Evolutionary conservation across 2,888 invertebrate genomes (phyloP), one percentile per base, ranked within the genome.

Genomic region (Erebia palarica): DNA sequence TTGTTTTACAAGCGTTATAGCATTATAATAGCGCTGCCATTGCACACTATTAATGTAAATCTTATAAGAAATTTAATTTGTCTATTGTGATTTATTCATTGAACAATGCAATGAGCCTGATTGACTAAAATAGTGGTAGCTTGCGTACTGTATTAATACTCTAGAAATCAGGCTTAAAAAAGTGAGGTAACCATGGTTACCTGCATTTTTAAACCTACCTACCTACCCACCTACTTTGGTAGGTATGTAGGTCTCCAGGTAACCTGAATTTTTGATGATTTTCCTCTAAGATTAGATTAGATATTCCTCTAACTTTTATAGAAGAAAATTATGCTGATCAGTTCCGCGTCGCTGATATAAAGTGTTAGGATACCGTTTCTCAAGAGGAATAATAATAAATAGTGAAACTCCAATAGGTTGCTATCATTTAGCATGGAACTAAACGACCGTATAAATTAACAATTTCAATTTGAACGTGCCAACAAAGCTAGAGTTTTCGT

Each of bases 31-130:
- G 84, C 84, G 86, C 85, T 83, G 83, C 86, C 81, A 89, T 91
- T 89, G 91, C 89, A 87, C 87, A 92, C 90, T 90, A 87, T 89
- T 92, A 91, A 92, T 91, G 92, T 89, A 84, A 92, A 92, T 92
- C 81, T 80, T 81, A 79, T 87, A 88, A 89, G 91, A 88, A 91
- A 91, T 91, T 92, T 90, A 91, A 92, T 92, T 92, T 88, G 87
- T 89, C 87, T 84, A 82, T 83, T 84, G 80, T 88, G 68, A 76
- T 75, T 80, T 87, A 90, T 90, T 88, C 88, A 86, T 83, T 81
- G 80, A 83, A 80, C 81, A 84, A 85, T 86, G 9, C 16, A n/a
- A 59, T 27, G 58, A n/a, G 27, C 3, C 27, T 58, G 9, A 18
- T 51, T 4, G 14, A 8, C 7, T 55, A 8, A n/a, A 51, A 51